phyloP scores from a whole-genome alignment of 53 echinoderm and acorn worm species.

The Paelopatides confundens region DNA sequence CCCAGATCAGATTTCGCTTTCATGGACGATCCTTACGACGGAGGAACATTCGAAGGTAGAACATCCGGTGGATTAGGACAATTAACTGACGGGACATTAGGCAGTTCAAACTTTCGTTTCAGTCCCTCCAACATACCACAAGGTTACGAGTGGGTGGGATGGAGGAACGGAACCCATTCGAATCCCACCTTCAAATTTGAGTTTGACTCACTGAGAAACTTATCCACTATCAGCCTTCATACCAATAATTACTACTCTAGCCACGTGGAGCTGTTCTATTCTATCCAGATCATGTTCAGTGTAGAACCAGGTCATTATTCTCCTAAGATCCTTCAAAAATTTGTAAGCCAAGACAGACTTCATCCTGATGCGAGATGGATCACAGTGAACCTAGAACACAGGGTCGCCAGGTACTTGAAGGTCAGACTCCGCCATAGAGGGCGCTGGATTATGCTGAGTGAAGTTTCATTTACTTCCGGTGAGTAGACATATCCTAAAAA shows the following conservation, averaged over 20 bases:
- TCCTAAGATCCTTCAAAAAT: constrained; percentile 54
- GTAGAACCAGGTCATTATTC: constrained; percentile 78
- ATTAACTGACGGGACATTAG: constrained; percentile 86
- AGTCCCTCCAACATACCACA: constrained; percentile 75
- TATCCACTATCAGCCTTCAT: constrained; percentile 78
- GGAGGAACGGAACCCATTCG: constrained; percentile 75
- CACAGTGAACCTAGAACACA: constrained; percentile 76
- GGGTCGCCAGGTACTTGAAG: constrained; percentile 85
- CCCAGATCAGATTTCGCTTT: constrained; percentile 72
- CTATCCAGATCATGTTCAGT: constrained; percentile 77
- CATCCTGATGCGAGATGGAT: constrained; percentile 86
- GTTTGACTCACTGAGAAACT: constrained; percentile 91
- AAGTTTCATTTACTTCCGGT: constrained; percentile 90
- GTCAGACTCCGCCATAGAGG: constrained; percentile 73
- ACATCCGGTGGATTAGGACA: constrained; percentile 85
- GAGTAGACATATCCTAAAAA: constrained; percentile 5
- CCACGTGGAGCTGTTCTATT: constrained; percentile 80
- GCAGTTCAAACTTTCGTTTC: constrained; percentile 81
- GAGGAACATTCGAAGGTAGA: constrained; percentile 60
- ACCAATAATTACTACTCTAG: constrained; percentile 87
- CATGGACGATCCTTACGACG: constrained; percentile 86
- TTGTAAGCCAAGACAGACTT: constrained; percentile 63
- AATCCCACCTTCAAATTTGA: constrained; percentile 79
- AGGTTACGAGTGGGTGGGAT: constrained; percentile 94
- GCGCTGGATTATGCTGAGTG: constrained; percentile 90